Conservation (phyloP, 1,140 invertebrate genomes). For the Arctopsyche grandis region DNA sequence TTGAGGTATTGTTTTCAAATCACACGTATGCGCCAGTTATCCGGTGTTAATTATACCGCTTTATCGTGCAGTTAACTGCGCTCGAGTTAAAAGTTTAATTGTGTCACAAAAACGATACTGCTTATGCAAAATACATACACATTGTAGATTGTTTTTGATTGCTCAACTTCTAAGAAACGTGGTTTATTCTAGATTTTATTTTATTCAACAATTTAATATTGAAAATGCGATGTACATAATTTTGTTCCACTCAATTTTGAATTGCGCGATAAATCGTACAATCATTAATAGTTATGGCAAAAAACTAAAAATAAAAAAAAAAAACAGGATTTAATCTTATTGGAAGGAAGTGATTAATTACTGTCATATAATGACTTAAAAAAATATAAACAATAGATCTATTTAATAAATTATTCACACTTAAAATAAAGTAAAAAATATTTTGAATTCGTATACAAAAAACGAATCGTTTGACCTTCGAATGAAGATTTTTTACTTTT, state of each 20-base stretch:
- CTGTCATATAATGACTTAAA: not conserved
- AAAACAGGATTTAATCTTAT: not conserved
- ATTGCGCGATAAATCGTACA: no score
- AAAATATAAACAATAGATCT: not conserved
- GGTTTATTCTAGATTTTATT: not conserved
- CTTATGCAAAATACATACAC: no score
- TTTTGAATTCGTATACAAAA: not conserved
- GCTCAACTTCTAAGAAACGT: not conserved
- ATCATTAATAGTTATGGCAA: no score
- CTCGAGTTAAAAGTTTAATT: conserved; percentile 16
- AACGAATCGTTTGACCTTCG: not conserved
- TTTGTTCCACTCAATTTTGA: no score
- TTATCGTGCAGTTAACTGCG: not conserved
- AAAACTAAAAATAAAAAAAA: no score
- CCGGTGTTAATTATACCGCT: conserved; percentile 2
- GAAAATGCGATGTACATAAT: no score
- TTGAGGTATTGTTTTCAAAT: conserved; percentile 31
- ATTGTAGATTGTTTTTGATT: not conserved
- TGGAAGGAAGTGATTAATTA: not conserved
- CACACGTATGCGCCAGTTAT: not conserved
- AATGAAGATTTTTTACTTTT: not conserved
- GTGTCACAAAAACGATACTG: not conserved
- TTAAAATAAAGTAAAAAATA: not conserved
- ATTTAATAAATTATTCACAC: not conserved
- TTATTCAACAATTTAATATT: not conserved